phyloP scores from a whole-genome alignment of 1,140 invertebrate species.

The Zaprionus ghesquierei region DNA sequence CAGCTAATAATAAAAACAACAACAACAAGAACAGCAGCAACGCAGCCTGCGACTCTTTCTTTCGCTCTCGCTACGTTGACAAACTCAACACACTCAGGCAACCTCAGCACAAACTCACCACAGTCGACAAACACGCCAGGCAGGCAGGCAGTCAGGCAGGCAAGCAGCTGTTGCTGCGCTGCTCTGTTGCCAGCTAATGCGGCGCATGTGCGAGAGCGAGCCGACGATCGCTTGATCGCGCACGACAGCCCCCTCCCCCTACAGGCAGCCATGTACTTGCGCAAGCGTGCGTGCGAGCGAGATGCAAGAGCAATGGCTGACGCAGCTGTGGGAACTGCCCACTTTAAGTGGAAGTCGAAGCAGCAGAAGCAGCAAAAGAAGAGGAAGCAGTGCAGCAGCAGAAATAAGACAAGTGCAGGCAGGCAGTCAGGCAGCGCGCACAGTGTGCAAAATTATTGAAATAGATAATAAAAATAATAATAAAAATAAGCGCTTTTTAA shows the following conservation, averaged over 20 bases:
- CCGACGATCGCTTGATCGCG: constrained; percentile 54
- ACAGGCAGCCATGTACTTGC: background rate
- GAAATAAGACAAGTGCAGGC: constrained; percentile 17
- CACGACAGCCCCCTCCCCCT: background rate
- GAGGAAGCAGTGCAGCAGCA: too few relatives aligned
- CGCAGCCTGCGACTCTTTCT: background rate
- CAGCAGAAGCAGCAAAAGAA: constrained; percentile 42
- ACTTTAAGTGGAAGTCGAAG: constrained; percentile 31
- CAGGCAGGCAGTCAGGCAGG: background rate
- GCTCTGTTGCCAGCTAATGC: constrained; percentile 19
- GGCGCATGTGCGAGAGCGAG: constrained; percentile 44
- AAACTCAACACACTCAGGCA: constrained; percentile 35
- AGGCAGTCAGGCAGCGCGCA: background rate
- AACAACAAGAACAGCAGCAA: background rate
- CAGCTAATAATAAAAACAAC: background rate
- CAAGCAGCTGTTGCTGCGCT: constrained; percentile 41
- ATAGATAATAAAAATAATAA: constrained; percentile 65
- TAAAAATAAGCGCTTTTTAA: constrained; percentile 75
- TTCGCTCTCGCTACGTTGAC: constrained; percentile 16
- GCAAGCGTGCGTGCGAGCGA: constrained; percentile 35
- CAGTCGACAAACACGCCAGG: constrained; percentile 8
- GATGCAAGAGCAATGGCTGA: constrained; percentile 76
- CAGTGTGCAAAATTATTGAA: constrained; percentile 31
- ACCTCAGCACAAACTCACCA: constrained; percentile 61
- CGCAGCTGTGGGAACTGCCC: constrained; percentile 47